These are phyloP conservation scores for Eretmocerus hayati DNA, from an alignment of 2,888 invertebrate species.

Conservation along the genomic window DNA sequence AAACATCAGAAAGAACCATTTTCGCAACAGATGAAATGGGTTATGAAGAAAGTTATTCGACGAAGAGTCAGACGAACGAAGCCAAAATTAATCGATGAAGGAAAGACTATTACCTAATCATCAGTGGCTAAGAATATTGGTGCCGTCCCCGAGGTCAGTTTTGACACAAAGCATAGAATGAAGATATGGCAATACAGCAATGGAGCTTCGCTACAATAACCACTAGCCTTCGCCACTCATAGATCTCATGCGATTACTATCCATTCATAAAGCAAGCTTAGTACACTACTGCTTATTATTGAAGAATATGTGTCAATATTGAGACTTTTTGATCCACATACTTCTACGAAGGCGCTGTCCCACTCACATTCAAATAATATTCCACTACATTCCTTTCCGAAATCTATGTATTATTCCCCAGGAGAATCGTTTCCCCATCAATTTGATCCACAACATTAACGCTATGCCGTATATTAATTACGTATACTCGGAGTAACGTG, in stretches of 20 bases:
- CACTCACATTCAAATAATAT: not conserved
- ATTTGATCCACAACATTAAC: too few species aligned
- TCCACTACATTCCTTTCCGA: too few species aligned
- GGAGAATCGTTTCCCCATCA: too few species aligned
- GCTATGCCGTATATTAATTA: too few species aligned
- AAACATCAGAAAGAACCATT: constrained; percentile 11
- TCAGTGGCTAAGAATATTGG: constrained; percentile 3
- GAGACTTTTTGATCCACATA: not conserved
- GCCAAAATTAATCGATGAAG: constrained; percentile 5
- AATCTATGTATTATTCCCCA: too few species aligned
- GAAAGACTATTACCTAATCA: constrained; percentile 6
- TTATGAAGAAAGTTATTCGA: constrained; percentile 21
- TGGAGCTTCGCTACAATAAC: constrained; percentile 21
- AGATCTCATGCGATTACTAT: too few species aligned
- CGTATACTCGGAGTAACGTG: too few species aligned
- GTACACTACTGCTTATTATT: constrained; percentile 20
- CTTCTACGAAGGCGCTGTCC: not conserved
- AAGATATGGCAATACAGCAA: constrained; percentile 19
- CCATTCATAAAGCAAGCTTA: constrained; percentile 12
- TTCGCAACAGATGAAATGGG: constrained; percentile 15
- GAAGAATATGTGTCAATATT: constrained; percentile 8
- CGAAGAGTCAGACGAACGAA: constrained; percentile 13
- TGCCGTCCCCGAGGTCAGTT: constrained; percentile 20
- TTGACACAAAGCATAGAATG: constrained; percentile 1
- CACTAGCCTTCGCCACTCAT: constrained; percentile 12